A percentile compares a stretch with the other conserved stretches of the same genome.
Evolutionary conservation across 2,113 vertebrate genomes (phyloP).

Genomic region (Pao palembangensis): DNA sequence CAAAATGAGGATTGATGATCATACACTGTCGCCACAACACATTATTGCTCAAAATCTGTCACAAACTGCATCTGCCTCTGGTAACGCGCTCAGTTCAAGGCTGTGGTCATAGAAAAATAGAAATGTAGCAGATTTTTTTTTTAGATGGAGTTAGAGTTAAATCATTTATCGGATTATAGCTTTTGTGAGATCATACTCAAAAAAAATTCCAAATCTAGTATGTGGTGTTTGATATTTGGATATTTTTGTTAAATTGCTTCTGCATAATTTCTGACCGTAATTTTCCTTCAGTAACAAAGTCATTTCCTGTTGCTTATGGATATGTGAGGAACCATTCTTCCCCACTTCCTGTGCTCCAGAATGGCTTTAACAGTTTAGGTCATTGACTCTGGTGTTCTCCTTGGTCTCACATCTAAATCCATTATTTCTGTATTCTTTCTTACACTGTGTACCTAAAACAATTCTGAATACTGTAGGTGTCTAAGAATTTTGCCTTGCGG

Average conservation of each 20-base stretch:
- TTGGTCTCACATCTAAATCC: conserved; percentile 41
- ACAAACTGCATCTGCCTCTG: not conserved
- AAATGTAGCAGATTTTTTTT: not conserved
- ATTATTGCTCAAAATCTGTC: not conserved
- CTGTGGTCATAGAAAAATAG: not conserved
- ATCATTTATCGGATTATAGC: no score
- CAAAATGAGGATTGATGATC: conserved; percentile 64
- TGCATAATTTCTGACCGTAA: conserved; percentile 84
- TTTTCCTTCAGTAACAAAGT: conserved; percentile 49
- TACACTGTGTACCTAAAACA: conserved; percentile 72
- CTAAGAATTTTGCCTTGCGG: conserved; percentile 49
- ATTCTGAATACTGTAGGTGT: conserved; percentile 12
- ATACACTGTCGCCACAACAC: conserved; percentile 34
- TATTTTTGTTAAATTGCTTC: conserved; percentile 29
- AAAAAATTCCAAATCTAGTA: no score
- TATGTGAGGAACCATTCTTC: conserved; percentile 48
- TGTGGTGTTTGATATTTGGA: no score
- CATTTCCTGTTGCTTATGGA: conserved; percentile 14
- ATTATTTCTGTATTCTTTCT: conserved; percentile 27
- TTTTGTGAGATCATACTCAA: no score
- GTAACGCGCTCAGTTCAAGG: not conserved
- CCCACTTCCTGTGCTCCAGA: conserved; percentile 6
- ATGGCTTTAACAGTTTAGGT: conserved; percentile 20
- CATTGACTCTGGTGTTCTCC: conserved; percentile 23
- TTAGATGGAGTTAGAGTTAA: no score